phyloP scores from a whole-genome alignment of 2,113 vertebrate species.

The Grantiella picta region DNA sequence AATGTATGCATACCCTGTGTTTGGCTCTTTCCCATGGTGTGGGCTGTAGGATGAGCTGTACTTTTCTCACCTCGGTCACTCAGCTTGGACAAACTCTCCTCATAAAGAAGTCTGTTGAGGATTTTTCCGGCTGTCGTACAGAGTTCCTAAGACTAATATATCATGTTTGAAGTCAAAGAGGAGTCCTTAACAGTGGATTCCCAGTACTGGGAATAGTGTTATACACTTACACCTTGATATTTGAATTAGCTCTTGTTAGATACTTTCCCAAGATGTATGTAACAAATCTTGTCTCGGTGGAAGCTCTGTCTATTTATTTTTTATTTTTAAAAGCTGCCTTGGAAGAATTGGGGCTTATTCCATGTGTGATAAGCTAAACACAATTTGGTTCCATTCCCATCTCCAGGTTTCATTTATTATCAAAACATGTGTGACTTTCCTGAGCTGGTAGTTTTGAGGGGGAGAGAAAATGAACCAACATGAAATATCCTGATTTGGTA shows the following conservation, averaged over 20 bases:
- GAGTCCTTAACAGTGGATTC: neutral
- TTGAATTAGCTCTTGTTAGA: neutral
- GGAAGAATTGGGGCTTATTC: neutral
- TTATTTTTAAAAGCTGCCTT: neutral
- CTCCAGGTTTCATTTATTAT: neutral
- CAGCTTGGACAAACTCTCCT: neutral
- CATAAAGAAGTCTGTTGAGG: neutral
- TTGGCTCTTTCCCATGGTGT: neutral
- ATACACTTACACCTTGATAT: fast-evolving
- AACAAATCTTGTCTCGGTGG: neutral
- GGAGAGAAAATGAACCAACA: neutral
- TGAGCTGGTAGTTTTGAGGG: neutral
- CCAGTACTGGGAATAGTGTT: neutral
- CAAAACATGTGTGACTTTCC: neutral
- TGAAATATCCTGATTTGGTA: neutral
- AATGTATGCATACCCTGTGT: neutral
- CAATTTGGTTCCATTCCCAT: neutral
- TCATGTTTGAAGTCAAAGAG: neutral
- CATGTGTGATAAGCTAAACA: neutral
- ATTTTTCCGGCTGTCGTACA: neutral
- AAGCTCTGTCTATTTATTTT: neutral
- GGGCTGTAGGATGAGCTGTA: neutral
- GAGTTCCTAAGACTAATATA: neutral
- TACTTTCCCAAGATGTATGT: neutral
- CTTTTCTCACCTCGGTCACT: neutral